Percentiles rank a stretch among this genome's conserved stretches.
These are phyloP conservation scores for Halcyon badia DNA, from an alignment of 2,797 vertebrate species.

Conservation along the genomic window DNA sequence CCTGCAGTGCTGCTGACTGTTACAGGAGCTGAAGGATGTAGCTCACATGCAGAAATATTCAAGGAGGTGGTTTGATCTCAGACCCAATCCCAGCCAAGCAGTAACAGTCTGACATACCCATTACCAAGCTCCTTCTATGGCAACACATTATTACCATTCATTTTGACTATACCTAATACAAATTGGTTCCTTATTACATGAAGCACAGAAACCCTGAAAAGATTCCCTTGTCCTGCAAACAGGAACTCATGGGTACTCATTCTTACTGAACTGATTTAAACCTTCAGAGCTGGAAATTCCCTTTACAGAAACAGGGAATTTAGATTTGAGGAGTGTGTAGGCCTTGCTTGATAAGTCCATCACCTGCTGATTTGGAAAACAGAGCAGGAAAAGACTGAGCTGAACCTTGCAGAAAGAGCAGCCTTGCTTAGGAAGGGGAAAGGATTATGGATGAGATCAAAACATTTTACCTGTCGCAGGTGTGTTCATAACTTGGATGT, in stretches of 20 bases:
- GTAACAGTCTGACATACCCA: constrained; percentile 14
- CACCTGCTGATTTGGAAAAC: neutral
- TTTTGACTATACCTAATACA: neutral
- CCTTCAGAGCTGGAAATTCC: constrained; percentile 20
- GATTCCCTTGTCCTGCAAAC: neutral
- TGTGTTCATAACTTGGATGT: neutral
- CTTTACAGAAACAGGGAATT: neutral
- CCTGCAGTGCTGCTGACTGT: neutral
- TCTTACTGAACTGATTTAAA: constrained; percentile 19
- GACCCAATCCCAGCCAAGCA: constrained; percentile 24
- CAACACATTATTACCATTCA: neutral
- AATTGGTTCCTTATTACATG: neutral
- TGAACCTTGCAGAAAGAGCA: neutral
- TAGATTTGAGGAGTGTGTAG: neutral
- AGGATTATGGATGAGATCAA: neutral
- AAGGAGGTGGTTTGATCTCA: neutral
- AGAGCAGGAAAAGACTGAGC: neutral
- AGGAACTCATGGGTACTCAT: neutral
- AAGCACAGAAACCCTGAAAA: constrained; percentile 5
- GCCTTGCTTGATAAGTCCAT: neutral
- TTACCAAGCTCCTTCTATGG: neutral
- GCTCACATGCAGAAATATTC: neutral
- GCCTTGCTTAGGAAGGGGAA: neutral
- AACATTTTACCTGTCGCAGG: neutral
- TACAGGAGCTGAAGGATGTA: neutral